Percentiles rank a stretch among this genome's conserved stretches.
phyloP scores from a whole-genome alignment of 2,113 vertebrate species.

The Lampris incognitus region DNA sequence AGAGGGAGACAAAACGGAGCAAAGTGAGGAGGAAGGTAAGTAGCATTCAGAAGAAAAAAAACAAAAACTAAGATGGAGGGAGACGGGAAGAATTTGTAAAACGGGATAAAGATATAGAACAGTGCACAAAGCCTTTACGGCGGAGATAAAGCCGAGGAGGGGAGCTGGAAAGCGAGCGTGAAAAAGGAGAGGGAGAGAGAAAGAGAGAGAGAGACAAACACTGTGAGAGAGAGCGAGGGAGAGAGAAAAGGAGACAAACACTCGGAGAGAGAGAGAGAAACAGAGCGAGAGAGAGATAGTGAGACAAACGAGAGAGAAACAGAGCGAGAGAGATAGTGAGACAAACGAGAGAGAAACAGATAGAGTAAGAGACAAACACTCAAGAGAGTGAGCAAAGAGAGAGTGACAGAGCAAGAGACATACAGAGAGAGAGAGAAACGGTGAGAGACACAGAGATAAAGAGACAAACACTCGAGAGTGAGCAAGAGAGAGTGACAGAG shows the following conservation, averaged over 20 bases:
- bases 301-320: conserved; percentile 34
- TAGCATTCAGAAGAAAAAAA: conserved; percentile 30
- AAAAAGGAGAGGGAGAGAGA: background rate
- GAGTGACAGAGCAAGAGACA: no score
- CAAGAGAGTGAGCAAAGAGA: no score
- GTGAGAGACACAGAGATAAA: no score
- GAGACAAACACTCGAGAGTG: no score
- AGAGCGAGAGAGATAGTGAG: conserved; percentile 11
- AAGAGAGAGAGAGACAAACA: background rate
- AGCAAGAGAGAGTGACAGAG: no score
- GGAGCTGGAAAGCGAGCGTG: no score
- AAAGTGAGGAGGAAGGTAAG: conserved; percentile 37
- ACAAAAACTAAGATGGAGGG: conserved; percentile 5
- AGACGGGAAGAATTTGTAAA: conserved; percentile 29
- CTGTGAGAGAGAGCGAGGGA: background rate
- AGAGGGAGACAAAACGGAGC: background rate
- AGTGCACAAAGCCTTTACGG: conserved; percentile 28
- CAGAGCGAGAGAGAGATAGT: conserved; percentile 11
- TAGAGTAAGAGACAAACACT: no score
- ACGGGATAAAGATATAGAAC: conserved; percentile 31
- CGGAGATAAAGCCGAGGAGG: background rate
- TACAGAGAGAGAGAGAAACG: no score
- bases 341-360: conserved; percentile 15
- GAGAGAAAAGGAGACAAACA: background rate
- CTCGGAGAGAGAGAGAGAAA: background rate